Base-by-base conservation (phyloP, 2,797 vertebrate species). In the Mormyrops boulengeri region DNA sequence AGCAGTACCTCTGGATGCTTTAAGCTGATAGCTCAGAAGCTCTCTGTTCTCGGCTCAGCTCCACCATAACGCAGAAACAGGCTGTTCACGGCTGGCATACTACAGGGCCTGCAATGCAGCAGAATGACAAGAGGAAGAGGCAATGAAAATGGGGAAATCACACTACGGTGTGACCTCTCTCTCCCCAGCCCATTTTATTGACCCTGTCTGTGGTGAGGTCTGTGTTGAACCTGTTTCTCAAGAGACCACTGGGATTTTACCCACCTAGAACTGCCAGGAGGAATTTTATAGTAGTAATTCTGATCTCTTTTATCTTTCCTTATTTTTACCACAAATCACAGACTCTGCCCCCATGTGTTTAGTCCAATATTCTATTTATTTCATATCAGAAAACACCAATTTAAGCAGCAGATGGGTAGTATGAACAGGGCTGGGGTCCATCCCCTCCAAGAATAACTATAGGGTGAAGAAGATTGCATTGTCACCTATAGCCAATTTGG, bases 11-110 rank as follows among this genome's bases (percentile, higher is more conserved):
- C 62, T 89, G 82, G 60, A 53, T 73, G 57, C 89, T 38, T 38
- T 30, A 38, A 26, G 22, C 44, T 69, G 34, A 87, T 87, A 60
- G 84, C 89, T 89, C 60, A 53, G 89, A 62, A 77, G n/a, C 30
- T 47, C n/a, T 1, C 6, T 14, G 60, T 87, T 47, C 66, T 47
- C 26, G 26, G 60, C 85, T 55, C 30, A 5, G 38, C 84, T n/a
- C 69, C 17, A 9, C 30, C 44, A 62, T 47, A 87, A 77, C n/a
- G 57, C 26, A 12, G n/a, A 26, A 85, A 52, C 49, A 2, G 38
- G 30, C 44, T 8, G 30, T 19, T 12, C 44, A 26, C 44, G 84
- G 73, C 38, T 77, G 60, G 82, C 14, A 49, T n/a, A 30, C 62
- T 12, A 14, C 60, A 6, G 85, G 62, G 44, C 49, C 6, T 77